These are phyloP conservation scores for Trisateles emortualis DNA, from an alignment of 2,888 invertebrate species.

Conservation along the genomic window DNA sequence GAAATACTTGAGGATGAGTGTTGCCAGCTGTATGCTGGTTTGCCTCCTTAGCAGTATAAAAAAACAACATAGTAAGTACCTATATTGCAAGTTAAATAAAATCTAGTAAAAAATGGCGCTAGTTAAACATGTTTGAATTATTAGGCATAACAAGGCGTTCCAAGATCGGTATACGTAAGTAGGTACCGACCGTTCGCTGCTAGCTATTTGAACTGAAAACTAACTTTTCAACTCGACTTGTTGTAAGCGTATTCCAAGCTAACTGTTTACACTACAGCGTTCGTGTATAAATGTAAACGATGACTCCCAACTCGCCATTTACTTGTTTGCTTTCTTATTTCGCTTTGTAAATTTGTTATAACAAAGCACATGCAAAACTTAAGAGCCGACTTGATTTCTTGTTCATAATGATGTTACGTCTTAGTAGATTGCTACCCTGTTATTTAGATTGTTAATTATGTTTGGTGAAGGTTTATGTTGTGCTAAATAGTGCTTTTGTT, in stretches of 20 bases:
- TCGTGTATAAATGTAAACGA: conserved; percentile 73
- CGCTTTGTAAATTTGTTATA: conserved; percentile 68
- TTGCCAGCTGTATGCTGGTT: too few species aligned
- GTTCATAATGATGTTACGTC: conserved; percentile 41
- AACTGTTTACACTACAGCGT: conserved; percentile 66
- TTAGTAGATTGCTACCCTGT: conserved; percentile 46
- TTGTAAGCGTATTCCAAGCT: conserved; percentile 65
- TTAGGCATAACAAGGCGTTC: not conserved
- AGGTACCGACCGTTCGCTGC: conserved; percentile 36
- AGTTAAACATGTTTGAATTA: not conserved
- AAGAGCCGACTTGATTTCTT: conserved; percentile 52
- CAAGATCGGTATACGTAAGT: conserved; percentile 20
- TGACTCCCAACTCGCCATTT: conserved; percentile 67
- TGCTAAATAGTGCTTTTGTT: not conserved
- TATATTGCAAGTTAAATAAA: too few species aligned
- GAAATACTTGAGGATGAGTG: too few species aligned
- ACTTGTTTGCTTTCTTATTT: conserved; percentile 75
- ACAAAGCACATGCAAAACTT: conserved; percentile 64
- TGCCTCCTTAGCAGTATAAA: too few species aligned
- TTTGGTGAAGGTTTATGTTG: conserved; percentile 21
- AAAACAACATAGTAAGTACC: too few species aligned
- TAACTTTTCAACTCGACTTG: conserved; percentile 67
- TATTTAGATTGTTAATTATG: conserved; percentile 27
- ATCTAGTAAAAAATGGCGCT: not conserved
- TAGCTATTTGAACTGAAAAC: conserved; percentile 60